These are phyloP conservation scores for Zaprionus camerounensis DNA, from an alignment of 1,140 invertebrate genomes.

Conservation along the genomic window DNA sequence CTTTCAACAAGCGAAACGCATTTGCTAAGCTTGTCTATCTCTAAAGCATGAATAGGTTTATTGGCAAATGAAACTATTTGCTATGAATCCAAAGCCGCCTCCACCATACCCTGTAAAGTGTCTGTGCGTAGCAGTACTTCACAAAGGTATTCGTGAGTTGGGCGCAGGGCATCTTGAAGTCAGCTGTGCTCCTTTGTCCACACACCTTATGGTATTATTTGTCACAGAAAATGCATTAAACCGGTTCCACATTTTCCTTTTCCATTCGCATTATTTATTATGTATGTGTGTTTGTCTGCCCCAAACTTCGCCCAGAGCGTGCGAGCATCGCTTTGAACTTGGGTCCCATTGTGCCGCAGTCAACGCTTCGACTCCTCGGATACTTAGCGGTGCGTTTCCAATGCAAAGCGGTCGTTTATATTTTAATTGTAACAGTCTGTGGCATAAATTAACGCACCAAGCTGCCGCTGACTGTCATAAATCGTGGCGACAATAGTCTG, in stretches of 20 bases:
- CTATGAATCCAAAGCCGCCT: too few relatives aligned
- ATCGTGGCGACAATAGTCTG: constrained; percentile 62
- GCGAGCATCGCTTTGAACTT: neutral
- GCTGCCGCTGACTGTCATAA: constrained; percentile 56
- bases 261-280: constrained; percentile 20
- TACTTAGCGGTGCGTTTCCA: constrained; percentile 76
- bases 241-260: constrained; percentile 52
- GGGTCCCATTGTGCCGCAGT: constrained; percentile 7
- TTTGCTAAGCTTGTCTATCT: too few relatives aligned
- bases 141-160: neutral
- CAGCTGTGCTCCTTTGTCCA: constrained; percentile 16
- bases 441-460: constrained; percentile 67
- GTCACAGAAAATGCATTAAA: constrained; percentile 82
- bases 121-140: neutral
- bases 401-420: constrained; percentile 78
- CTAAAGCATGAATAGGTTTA: too few relatives aligned
- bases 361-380: constrained; percentile 7
- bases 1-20: too few relatives aligned
- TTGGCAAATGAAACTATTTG: too few relatives aligned
- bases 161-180: neutral
- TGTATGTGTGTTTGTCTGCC: neutral
- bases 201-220: constrained; percentile 56
- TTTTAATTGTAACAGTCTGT: constrained; percentile 80
- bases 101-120: neutral
- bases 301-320: neutral